Evolutionary conservation across 1,140 invertebrate species (phyloP), one percentile per base, ranked within the genome.

Genomic region (Drosophila repleta): DNA sequence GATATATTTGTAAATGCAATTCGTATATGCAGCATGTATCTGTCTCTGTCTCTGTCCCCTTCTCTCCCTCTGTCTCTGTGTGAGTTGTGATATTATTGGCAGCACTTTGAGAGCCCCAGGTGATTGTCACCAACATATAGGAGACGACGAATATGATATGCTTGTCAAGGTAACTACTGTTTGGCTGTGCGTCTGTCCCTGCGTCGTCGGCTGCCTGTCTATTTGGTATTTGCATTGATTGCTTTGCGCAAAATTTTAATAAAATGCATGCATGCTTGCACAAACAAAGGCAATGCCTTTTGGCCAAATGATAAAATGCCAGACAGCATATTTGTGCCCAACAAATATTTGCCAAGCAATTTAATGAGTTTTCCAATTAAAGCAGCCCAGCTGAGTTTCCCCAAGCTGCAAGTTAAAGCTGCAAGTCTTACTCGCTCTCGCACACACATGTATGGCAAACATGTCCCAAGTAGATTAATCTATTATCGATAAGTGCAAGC

Each of bases 401-500:
- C n/a, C n/a, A n/a, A n/a, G n/a, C n/a, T n/a, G 21, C 21, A 24
- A 5, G 10, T 43, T 51, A 39, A 41, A 51, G 41, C 20, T 56
- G 35, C n/a, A 41, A 17, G 15, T 49, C 32, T 17, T 39, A 20
- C n/a, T 43, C 37, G 1, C 17, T 18, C 6, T 1, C 0, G 15
- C 10, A 20, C 17, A 20, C 4, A 11, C 10, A 53, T 73, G 67
- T 81, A 85, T 85, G 81, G 78, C 81, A 68, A 87, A 85, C 82
- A 85, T 85, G 83, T 79, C 79, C 69, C 81, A 90, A 90, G 85
- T 90, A 90, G 85, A 90, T 90, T 90, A 90, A 90, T 90, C 85
- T 90, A 90, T 90, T 90, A 90, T 90, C 85, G 85, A 90, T 90
- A 90, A 85, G 85, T 90, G 85, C 81, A 81, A 83, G 81, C 75